Evolutionary conservation across 2,797 vertebrate genomes (phyloP).

Genomic region (Platyrinchus mystaceus): DNA sequence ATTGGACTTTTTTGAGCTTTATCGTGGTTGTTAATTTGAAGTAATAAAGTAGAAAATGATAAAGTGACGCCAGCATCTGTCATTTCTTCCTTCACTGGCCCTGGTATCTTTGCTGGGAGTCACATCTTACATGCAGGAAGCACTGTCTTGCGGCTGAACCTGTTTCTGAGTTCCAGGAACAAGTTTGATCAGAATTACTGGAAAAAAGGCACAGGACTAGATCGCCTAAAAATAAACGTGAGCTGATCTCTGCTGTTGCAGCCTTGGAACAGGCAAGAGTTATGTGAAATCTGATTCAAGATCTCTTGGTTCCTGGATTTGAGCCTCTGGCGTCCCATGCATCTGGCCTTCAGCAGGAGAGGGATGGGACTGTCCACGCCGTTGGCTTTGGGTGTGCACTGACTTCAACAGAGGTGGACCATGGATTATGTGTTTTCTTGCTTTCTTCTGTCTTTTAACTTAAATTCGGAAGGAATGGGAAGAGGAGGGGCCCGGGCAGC

Average conservation of each 20-base stretch:
- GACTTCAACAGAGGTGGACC: neutral
- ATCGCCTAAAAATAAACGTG: slow-evolving; percentile 41
- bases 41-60: slow-evolving; percentile 87
- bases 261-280: neutral
- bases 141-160: neutral
- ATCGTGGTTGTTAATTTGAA: slow-evolving; percentile 87
- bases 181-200: slow-evolving; percentile 44
- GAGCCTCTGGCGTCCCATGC: rapidly evolving
- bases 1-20: slow-evolving; percentile 87
- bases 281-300: slow-evolving; percentile 21
- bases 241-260: neutral
- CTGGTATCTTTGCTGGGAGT: neutral
- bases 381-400: rapidly evolving
- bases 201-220: neutral
- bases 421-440: neutral
- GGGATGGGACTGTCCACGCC: rapidly evolving
- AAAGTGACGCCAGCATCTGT: slow-evolving; percentile 68
- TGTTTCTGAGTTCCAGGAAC: slow-evolving; percentile 48
- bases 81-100: neutral
- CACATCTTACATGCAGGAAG: neutral
- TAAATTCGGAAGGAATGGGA: neutral
- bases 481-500: neutral
- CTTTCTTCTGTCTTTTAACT: neutral
- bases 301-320: neutral
- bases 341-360: neutral